Conservation (phyloP, 2,888 invertebrate genomes). For the Andrena hattorfiana region DNA sequence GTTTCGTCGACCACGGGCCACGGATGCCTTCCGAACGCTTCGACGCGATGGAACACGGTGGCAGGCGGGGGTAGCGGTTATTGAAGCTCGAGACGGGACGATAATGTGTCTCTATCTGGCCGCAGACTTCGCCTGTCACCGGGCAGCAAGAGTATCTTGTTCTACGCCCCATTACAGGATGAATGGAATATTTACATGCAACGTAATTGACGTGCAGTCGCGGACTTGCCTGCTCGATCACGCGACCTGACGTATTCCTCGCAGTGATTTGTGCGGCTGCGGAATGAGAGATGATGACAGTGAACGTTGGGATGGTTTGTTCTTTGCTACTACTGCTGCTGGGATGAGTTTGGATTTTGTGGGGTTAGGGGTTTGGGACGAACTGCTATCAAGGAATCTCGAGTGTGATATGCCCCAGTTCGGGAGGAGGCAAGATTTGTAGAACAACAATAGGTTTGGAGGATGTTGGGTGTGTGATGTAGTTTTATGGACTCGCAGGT, state of each 20-base stretch:
- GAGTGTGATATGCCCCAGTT: no score
- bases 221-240: constrained; percentile 29
- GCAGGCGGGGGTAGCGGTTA: constrained; percentile 55
- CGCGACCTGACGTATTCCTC: constrained; percentile 42
- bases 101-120: constrained; percentile 63
- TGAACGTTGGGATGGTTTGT: neutral
- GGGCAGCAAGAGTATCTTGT: constrained; percentile 44
- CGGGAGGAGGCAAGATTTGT: no score
- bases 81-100: constrained; percentile 49
- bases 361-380: no score
- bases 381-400: no score
- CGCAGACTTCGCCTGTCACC: constrained; percentile 42
- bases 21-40: constrained; percentile 62
- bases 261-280: constrained; percentile 9
- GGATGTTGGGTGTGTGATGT: no score
- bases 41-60: constrained; percentile 48
- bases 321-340: neutral
- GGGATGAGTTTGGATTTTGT: neutral
- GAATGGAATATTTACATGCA: constrained; percentile 46
- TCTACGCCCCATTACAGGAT: constrained; percentile 53
- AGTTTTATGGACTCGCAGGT: no score
- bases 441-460: no score
- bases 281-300: neutral
- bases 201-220: constrained; percentile 42
- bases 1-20: constrained; percentile 53